Conservation (phyloP, 2,888 invertebrate genomes). For the Thumatha senex region DNA sequence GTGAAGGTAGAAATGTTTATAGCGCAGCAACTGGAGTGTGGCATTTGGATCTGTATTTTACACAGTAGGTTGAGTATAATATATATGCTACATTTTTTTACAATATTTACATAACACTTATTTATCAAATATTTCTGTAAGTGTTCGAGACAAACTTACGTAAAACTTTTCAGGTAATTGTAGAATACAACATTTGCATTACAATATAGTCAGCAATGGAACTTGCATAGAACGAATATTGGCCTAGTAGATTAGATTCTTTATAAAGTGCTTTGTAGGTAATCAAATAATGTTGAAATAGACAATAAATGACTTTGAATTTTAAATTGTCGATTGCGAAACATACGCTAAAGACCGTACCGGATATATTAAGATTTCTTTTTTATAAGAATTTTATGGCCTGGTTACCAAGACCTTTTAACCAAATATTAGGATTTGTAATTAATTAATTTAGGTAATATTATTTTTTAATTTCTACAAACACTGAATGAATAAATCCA, state of each 20-base stretch:
- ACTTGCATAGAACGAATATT: too few species aligned
- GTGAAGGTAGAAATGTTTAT: too few species aligned
- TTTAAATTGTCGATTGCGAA: too few species aligned
- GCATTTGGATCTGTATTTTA: slow-evolving; percentile 28
- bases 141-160: neutral
- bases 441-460: too few species aligned
- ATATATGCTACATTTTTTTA: slow-evolving; percentile 24
- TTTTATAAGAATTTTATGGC: too few species aligned
- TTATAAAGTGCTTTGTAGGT: too few species aligned
- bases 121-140: neutral
- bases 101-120: slow-evolving; percentile 32
- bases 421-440: too few species aligned
- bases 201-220: too few species aligned
- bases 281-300: too few species aligned
- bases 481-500: neutral
- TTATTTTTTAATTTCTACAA: neutral
- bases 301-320: too few species aligned
- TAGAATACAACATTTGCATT: neutral
- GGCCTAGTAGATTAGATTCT: too few species aligned
- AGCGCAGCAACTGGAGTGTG: slow-evolving; percentile 2
- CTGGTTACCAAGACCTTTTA: too few species aligned
- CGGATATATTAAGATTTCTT: neutral
- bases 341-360: neutral
- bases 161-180: neutral
- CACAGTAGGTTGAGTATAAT: slow-evolving; percentile 10